phyloP scores from a whole-genome alignment of 2,888 invertebrate genomes.

The Phyto melanocephala region DNA sequence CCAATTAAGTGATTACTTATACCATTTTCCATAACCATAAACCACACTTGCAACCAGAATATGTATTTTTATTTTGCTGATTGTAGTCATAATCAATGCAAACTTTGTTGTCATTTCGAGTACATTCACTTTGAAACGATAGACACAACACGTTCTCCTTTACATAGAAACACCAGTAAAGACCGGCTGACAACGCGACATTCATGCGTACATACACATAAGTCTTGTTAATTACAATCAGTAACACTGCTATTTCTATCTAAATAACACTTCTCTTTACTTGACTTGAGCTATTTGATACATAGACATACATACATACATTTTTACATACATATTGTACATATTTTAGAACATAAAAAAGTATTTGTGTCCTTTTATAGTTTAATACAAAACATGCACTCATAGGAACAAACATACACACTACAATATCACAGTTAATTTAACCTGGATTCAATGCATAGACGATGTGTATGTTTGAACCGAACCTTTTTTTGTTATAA shows the following conservation, averaged over 20 bases:
- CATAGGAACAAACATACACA: too few species aligned
- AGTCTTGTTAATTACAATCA: neutral
- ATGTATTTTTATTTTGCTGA: neutral
- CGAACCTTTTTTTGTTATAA: too few species aligned
- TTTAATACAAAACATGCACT: neutral
- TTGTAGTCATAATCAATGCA: neutral
- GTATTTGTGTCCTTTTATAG: neutral
- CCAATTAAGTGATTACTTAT: constrained; percentile 33
- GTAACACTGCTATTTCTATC: neutral
- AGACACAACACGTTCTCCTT: too few species aligned
- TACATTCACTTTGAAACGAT: neutral
- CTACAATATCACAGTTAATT: neutral
- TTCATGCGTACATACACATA: neutral
- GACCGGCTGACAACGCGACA: too few species aligned
- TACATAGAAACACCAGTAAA: neutral
- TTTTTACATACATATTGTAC: too few species aligned
- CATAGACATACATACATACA: too few species aligned
- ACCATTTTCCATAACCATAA: neutral
- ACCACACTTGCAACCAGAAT: neutral
- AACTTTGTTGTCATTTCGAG: neutral
- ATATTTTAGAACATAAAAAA: too few species aligned
- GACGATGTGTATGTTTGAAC: neutral
- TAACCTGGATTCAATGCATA: neutral
- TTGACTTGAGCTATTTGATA: too few species aligned
- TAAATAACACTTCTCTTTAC: neutral